phyloP scores from a whole-genome alignment of 2,888 invertebrate species.

The Rhabditoides inermis region DNA sequence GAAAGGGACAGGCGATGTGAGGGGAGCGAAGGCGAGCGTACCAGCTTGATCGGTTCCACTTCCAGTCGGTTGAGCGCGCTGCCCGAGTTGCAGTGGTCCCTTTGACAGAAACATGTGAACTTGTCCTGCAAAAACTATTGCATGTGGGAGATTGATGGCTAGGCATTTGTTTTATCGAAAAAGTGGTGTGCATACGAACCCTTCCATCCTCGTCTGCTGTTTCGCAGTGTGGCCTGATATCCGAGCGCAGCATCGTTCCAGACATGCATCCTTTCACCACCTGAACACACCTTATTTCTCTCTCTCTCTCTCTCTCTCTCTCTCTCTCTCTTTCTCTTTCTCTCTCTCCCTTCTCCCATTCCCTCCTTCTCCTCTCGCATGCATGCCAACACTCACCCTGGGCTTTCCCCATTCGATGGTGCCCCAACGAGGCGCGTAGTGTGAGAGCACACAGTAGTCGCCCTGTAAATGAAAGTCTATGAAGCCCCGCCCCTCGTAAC shows the following conservation, averaged over 20 bases:
- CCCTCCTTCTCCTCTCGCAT: too few relatives aligned
- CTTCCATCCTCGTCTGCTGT: constrained; percentile 19
- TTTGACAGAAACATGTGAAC: constrained; percentile 49
- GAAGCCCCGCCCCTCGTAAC: too few relatives aligned
- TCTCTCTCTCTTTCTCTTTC: too few relatives aligned
- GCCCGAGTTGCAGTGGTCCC: constrained; percentile 43
- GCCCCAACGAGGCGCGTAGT: constrained; percentile 47
- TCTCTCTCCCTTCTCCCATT: too few relatives aligned
- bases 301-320: too few relatives aligned
- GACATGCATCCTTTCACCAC: constrained; percentile 48
- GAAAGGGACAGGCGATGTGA: neutral
- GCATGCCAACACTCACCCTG: constrained; percentile 28
- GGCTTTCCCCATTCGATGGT: constrained; percentile 34
- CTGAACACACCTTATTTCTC: too few relatives aligned
- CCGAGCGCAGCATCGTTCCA: constrained; percentile 37
- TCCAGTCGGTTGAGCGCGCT: constrained; percentile 22
- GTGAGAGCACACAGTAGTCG: constrained; percentile 23
- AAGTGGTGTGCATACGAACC: too few relatives aligned
- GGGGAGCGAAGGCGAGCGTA: too few relatives aligned
- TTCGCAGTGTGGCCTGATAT: constrained; percentile 43
- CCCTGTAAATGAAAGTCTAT: constrained; percentile 36
- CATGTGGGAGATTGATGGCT: neutral
- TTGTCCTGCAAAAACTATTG: constrained; percentile 25
- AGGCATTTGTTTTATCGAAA: too few relatives aligned
- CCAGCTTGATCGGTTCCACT: constrained; percentile 34